phyloP scores from a whole-genome alignment of 1,140 invertebrate genomes.

The Drosophila bipectinata region DNA sequence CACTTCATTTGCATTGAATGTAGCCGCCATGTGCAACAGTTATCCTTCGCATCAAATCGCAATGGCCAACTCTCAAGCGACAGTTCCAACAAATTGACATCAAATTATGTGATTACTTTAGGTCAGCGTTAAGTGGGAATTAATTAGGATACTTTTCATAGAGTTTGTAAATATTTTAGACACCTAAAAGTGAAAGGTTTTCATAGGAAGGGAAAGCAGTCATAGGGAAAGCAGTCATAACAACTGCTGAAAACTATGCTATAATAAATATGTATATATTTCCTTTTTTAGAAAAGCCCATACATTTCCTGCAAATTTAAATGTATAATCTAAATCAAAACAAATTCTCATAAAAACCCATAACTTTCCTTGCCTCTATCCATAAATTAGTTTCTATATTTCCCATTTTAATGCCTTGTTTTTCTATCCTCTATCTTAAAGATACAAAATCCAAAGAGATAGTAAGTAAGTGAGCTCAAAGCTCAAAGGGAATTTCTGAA shows the following conservation, averaged over 20 bases:
- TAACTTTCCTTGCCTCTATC: too few species aligned
- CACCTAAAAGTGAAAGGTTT: too few species aligned
- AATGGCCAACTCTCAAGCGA: constrained; percentile 11
- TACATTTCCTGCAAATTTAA: too few species aligned
- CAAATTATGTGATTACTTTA: constrained; percentile 30
- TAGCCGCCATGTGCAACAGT: constrained; percentile 13
- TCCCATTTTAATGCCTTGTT: neutral
- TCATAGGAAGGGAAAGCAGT: too few species aligned
- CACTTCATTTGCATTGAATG: constrained; percentile 56
- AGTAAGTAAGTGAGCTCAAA: neutral
- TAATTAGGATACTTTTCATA: neutral
- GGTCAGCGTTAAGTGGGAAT: neutral
- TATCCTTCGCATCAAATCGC: constrained; percentile 22
- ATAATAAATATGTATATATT: too few species aligned
- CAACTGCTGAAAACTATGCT: too few species aligned
- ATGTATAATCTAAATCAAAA: too few species aligned
- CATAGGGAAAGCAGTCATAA: too few species aligned
- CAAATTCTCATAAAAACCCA: too few species aligned
- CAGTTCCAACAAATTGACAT: constrained; percentile 21
- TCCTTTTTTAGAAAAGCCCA: too few species aligned
- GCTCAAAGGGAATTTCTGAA: constrained; percentile 53
- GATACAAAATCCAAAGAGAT: neutral
- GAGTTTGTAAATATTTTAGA: too few species aligned
- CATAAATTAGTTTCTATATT: too few species aligned
- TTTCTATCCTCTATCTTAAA: constrained; percentile 1